Evolutionary conservation across 2,113 vertebrate genomes (phyloP).

Genomic region (Tor tambroides): DNA sequence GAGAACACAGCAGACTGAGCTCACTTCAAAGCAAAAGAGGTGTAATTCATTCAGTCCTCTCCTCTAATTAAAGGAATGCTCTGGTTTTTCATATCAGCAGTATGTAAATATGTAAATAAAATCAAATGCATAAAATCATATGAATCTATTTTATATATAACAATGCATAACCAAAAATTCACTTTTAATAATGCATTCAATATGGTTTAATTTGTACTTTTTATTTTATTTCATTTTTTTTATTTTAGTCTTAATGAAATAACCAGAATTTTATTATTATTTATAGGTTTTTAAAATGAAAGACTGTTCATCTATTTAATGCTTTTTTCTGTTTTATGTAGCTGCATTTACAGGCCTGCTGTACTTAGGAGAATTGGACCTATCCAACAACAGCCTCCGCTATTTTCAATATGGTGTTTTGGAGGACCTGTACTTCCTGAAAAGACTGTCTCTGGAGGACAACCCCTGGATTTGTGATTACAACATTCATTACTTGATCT

Average conservation of each 20-base stretch:
- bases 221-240: background rate
- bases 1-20: background rate
- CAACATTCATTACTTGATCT: conserved; percentile 96
- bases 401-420: conserved; percentile 93
- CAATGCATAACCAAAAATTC: background rate
- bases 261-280: too few relatives aligned
- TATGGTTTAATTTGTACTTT: background rate
- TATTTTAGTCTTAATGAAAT: background rate
- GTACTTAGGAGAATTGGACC: conserved; percentile 89
- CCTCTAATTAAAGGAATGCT: background rate
- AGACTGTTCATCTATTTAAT: background rate
- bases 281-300: background rate
- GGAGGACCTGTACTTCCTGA: conserved; percentile 95
- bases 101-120: too few relatives aligned
- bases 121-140: too few relatives aligned
- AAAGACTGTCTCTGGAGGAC: conserved; percentile 82
- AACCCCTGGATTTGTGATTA: conserved; percentile 98
- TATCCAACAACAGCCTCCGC: conserved; percentile 91
- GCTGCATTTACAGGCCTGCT: conserved; percentile 90
- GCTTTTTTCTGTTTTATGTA: conserved; percentile 64
- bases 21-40: background rate
- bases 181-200: background rate
- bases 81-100: too few relatives aligned
- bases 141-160: background rate
- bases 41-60: background rate